phyloP scores from a whole-genome alignment of 2,113 vertebrate species.

The Arvicanthis niloticus region DNA sequence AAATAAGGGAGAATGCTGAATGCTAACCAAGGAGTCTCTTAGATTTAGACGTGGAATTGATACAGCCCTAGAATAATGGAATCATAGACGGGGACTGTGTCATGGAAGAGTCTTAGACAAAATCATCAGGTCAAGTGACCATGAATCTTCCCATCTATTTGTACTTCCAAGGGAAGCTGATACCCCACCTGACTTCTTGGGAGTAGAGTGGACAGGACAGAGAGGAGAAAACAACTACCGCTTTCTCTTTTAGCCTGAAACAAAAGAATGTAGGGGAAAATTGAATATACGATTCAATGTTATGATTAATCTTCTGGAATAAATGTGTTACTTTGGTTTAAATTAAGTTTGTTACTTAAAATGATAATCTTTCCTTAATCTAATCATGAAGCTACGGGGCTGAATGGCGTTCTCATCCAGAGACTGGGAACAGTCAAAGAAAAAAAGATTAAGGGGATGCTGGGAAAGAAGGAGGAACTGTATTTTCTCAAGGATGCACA shows the following conservation, averaged over 20 bases:
- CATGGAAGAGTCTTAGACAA: neutral
- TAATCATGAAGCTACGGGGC: neutral
- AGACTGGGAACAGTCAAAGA: neutral
- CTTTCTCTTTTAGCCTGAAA: neutral
- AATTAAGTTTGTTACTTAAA: constrained; percentile 6
- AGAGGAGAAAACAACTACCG: neutral
- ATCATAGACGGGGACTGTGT: neutral
- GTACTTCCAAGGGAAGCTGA: neutral
- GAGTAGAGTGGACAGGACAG: neutral
- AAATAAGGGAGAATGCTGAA: neutral
- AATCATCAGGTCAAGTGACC: neutral
- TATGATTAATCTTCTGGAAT: neutral
- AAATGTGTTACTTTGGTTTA: neutral
- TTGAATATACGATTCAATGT: neutral
- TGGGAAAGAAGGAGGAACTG: neutral
- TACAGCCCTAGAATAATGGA: neutral
- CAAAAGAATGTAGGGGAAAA: neutral
- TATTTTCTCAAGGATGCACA: neutral
- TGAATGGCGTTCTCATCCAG: neutral
- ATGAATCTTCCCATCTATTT: neutral
- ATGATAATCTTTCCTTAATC: neutral
- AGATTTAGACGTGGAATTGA: neutral
- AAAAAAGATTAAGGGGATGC: neutral
- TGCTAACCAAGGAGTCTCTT: neutral
- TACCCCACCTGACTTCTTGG: neutral